These are phyloP conservation scores for Scomber colias DNA, from an alignment of 2,113 vertebrate genomes.

Conservation along the genomic window DNA sequence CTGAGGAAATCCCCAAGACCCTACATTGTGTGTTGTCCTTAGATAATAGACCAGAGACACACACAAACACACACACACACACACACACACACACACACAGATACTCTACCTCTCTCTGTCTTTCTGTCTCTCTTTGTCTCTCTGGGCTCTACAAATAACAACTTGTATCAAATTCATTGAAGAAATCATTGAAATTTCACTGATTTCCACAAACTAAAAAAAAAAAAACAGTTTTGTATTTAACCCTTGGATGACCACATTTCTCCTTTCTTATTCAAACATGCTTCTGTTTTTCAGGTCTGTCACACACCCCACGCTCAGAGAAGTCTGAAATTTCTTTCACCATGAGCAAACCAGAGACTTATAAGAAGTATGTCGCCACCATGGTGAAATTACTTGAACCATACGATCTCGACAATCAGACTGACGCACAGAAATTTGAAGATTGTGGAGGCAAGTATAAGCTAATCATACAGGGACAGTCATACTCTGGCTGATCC, in stretches of 20 bases:
- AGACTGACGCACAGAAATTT: conserved; percentile 75
- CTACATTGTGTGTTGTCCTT: conserved; percentile 37
- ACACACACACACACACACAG: too few species aligned
- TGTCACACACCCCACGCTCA: conserved; percentile 83
- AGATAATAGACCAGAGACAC: conserved; percentile 48
- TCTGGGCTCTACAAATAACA: not conserved
- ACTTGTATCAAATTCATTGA: not conserved
- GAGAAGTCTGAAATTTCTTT: conserved; percentile 90
- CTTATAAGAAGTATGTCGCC: conserved; percentile 71
- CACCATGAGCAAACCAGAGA: not conserved
- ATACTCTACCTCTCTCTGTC: not conserved
- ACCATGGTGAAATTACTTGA: conserved; percentile 81
- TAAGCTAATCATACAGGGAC: not conserved
- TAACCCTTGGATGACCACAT: not conserved
- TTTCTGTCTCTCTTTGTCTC: not conserved
- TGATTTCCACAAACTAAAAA: not conserved
- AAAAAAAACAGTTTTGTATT: not conserved
- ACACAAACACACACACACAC: too few species aligned
- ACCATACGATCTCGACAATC: conserved; percentile 64
- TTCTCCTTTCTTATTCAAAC: not conserved
- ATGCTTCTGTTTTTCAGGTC: conserved; percentile 71
- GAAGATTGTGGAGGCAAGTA: conserved; percentile 90
- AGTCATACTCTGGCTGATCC: conserved; percentile 16
- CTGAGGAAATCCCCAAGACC: conserved; percentile 73
- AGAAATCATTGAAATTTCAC: not conserved